Percentiles rank a stretch among this genome's conserved stretches.
Conservation (phyloP, 2,888 invertebrate genomes). For the Ennomos quercinarius region DNA sequence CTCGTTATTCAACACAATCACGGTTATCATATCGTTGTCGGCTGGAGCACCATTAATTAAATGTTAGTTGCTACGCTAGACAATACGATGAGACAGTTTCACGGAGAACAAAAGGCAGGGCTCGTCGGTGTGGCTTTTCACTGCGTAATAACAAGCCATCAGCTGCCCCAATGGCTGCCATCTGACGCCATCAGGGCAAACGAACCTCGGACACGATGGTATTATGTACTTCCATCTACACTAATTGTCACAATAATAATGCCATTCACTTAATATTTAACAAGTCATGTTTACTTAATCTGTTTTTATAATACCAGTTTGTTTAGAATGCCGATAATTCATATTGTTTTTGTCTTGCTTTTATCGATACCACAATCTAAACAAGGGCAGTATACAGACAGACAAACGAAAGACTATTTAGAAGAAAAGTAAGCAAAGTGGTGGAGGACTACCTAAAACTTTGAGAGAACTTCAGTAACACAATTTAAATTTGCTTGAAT, state of each 20-base stretch:
- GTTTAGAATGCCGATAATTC: background rate
- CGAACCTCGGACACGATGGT: constrained; percentile 44
- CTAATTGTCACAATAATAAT: constrained; percentile 55
- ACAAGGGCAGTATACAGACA: constrained; percentile 12
- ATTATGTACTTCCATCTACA: constrained; percentile 56
- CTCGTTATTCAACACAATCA: constrained; percentile 31
- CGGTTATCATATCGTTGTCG: constrained; percentile 31
- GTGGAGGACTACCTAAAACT: constrained; percentile 1
- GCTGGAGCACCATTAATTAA: constrained; percentile 45
- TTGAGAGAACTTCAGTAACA: constrained; percentile 22
- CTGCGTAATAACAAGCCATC: constrained; percentile 56
- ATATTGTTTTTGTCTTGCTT: background rate
- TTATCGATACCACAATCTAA: constrained; percentile 2
- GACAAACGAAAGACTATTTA: constrained; percentile 20
- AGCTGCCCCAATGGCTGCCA: constrained; percentile 46
- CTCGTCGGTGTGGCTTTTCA: constrained; percentile 48
- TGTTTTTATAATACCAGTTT: constrained; percentile 18
- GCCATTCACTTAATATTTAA: constrained; percentile 27
- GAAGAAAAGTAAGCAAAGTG: constrained; percentile 21
- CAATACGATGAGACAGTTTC: constrained; percentile 39
- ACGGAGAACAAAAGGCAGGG: constrained; percentile 56
- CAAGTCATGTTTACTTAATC: constrained; percentile 14
- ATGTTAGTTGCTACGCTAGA: constrained; percentile 41
- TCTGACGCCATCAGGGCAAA: constrained; percentile 53
- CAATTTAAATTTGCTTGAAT: constrained; percentile 26